Evolutionary conservation across 2,888 invertebrate species (phyloP), one percentile per base, ranked within the genome.

Genomic region (Lepidochrysops patricia): DNA sequence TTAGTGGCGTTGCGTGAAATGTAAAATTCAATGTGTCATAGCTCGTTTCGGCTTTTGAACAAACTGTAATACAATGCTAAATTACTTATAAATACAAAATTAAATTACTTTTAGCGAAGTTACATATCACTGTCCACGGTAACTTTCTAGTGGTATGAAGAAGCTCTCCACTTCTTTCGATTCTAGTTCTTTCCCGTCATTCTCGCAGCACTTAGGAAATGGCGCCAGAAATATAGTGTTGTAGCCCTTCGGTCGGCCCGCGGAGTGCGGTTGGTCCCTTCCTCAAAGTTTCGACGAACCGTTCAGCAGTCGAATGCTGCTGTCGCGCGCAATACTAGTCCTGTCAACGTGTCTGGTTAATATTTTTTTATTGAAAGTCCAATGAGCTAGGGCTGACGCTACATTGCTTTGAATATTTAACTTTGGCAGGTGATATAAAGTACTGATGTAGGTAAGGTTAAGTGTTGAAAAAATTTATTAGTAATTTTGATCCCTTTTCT

Each of bases 281-380:
- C 74, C 84, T 89, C 88, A 89, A 79, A 87, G 86, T 62, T 88
- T 88, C 54, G 87, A 87, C 0, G 85, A 76, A 1, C 88, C 88
- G 67, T 84, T 84, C 1, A 87, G 67, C 0, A 88, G 76, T 0
- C 85, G 79, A 61, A 88, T 74, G 77, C 88, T 89, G 74, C 84
- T 87, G 58, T 87, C 87, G 0, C 84, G 80, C 1, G 84, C 87
- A 1, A 84, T 76, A 63, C 86, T 86, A 4, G 86, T 83, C 37
- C 87, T 88, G 75, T 13, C 34, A 62, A 60, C 27, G 61, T 43
- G 43, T 23, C 19, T 43, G 43, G 23, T 43, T 43, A 43, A 9
- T 9, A 19, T n/a, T n/a, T n/a, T n/a, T n/a, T n/a, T n/a, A n/a
- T n/a, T n/a, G n/a, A n/a, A n/a, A n/a, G n/a, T n/a, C n/a, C n/a